Evolutionary conservation across 2,113 vertebrate species (phyloP), one percentile per base, ranked within the genome.

Genomic region (Lepisosteus osseus): DNA sequence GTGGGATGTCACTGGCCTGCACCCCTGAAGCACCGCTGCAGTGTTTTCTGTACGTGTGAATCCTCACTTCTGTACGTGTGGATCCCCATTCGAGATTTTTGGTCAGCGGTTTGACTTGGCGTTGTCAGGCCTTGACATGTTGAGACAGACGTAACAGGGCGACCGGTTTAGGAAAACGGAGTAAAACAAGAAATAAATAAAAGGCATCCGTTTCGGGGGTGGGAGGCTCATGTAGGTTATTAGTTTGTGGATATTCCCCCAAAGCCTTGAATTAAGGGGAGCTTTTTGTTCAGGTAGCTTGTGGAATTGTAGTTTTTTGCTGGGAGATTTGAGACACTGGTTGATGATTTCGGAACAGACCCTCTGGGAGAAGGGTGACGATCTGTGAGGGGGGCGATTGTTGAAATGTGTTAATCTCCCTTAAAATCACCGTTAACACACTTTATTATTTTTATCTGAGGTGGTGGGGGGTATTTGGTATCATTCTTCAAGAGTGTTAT

Each of bases 81-180:
- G 2, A 29, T 29, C 29, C 29, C 2, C 29, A 68, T 43, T 40
- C 64, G n/a, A n/a, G 8, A 9, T 61, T 68, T 45, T 3, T 68
- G 44, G 17, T 51, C 9, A 65, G 9, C 45, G 40, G n/a, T 57
- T 54, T 67, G 15, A 29, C 29, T 29, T 72, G 13, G 47, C 47
- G 41, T 54, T 62, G 56, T 73, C 56, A 68, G 72, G 72, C 55
- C 65, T 72, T 72, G 71, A 44, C 68, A 72, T 55, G 51, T 72
- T 41, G 42, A 42, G 57, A 44, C 71, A 29, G 29, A 29, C 29
- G 44, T 72, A 72, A 66, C 69, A 71, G n/a, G 29, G 64, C 41
- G 65, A 13, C 11, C 61, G 5, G 61, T 70, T 29, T 6, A 43
- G 66, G 17, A 17, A 51, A 67, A 54, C 51, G 6, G 15, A 54